Evolutionary conservation across 2,888 invertebrate species (phyloP).

Genomic region (Gibbula magus): DNA sequence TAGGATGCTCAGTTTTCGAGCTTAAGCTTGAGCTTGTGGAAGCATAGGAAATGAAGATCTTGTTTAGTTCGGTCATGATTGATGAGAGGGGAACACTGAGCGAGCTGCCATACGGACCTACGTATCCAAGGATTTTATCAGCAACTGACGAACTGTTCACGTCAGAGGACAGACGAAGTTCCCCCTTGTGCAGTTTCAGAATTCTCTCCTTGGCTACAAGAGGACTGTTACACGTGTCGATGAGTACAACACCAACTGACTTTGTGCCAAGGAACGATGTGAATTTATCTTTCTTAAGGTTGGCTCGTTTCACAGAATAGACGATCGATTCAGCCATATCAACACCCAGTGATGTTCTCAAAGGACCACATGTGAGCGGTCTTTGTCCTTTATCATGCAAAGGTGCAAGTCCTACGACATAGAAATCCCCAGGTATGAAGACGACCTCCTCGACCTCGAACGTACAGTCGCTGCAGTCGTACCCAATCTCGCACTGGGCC

Average conservation of each 20-base stretch:
- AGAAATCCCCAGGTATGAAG: conserved; percentile 6
- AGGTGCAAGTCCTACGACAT: not conserved
- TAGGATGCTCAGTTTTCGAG: not conserved
- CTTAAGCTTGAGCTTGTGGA: conserved; percentile 1
- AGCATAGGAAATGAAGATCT: not conserved
- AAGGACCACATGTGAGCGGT: not conserved
- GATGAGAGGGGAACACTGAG: not conserved
- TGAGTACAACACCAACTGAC: not conserved
- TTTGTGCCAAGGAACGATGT: not conserved
- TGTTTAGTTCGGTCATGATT: not conserved
- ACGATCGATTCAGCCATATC: conserved; percentile 1
- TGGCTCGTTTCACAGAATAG: not conserved
- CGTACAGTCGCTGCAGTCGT: not conserved
- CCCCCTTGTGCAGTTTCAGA: not conserved
- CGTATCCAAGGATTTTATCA: conserved; percentile 11
- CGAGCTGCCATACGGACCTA: not conserved
- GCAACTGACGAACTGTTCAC: conserved; percentile 10
- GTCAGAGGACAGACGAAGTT: not conserved
- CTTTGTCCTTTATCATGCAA: not conserved
- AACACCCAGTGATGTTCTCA: not conserved
- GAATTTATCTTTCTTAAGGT: not conserved
- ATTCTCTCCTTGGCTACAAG: not conserved
- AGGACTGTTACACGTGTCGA: conserved; percentile 10
- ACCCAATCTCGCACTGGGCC: not conserved
- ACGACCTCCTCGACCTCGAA: not conserved